These are phyloP conservation scores for Danio aesculapii DNA, from an alignment of 2,797 vertebrate species.

Conservation along the genomic window DNA sequence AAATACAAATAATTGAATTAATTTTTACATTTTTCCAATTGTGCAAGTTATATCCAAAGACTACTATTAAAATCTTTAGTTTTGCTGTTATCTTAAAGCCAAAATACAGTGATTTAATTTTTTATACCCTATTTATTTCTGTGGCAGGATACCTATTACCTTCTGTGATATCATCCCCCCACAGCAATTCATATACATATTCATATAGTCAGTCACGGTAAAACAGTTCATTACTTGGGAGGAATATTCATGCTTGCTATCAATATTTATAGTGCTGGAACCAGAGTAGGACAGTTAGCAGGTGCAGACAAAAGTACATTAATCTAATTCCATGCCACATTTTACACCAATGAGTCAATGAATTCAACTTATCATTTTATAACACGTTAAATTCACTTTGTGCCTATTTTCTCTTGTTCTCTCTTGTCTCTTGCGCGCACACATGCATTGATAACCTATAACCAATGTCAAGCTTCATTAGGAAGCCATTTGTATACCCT, in stretches of 20 bases:
- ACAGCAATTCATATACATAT: slow-evolving; percentile 39
- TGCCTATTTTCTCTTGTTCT: slow-evolving; percentile 1
- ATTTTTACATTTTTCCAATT: neutral
- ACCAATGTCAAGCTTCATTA: slow-evolving; percentile 69
- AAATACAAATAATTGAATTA: no score
- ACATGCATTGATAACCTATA: slow-evolving; percentile 56
- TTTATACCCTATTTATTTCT: neutral
- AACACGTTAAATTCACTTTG: neutral
- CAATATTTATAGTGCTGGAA: slow-evolving; percentile 37
- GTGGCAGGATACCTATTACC: slow-evolving; percentile 17
- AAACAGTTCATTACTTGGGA: slow-evolving; percentile 42
- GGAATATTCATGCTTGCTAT: slow-evolving; percentile 44
- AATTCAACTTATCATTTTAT: neutral
- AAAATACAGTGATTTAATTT: neutral
- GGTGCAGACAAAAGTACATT: slow-evolving; percentile 15
- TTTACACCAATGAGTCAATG: slow-evolving; percentile 8
- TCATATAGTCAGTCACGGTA: slow-evolving; percentile 41
- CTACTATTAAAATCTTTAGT: neutral
- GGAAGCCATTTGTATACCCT: slow-evolving; percentile 55
- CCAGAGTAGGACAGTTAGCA: slow-evolving; percentile 17
- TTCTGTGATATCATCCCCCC: slow-evolving; percentile 20
- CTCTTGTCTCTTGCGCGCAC: neutral
- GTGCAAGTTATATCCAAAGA: neutral
- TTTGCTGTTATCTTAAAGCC: slow-evolving; percentile 4
- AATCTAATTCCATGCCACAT: neutral